Evolutionary conservation across 2,113 vertebrate species (phyloP).

Genomic region (Aegithalos caudatus): DNA sequence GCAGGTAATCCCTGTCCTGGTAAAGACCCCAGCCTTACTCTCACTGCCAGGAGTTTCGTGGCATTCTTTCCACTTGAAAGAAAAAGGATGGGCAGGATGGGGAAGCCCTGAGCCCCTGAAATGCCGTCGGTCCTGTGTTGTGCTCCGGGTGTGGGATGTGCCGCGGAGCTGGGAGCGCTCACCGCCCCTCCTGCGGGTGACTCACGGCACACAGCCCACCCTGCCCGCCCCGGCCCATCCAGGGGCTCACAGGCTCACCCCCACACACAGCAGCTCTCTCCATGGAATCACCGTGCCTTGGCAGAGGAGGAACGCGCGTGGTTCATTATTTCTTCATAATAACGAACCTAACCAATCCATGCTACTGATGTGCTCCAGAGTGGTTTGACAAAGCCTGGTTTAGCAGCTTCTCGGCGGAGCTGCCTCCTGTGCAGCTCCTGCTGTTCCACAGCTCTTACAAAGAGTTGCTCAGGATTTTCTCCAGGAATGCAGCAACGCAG

Average conservation of each 20-base stretch:
- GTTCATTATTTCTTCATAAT: background rate
- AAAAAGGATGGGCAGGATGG: background rate
- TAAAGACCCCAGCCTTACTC: background rate
- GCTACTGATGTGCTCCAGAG: background rate
- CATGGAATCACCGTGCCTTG: background rate
- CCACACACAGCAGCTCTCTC: background rate
- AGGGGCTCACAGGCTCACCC: background rate
- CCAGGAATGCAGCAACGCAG: background rate
- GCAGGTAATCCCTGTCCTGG: background rate
- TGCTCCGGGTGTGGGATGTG: background rate
- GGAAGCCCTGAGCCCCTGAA: background rate
- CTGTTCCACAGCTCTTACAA: background rate
- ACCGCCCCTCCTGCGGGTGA: background rate
- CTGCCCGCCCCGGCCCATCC: rapidly evolving
- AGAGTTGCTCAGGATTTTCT: background rate
- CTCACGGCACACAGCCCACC: rapidly evolving
- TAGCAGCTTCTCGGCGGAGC: background rate
- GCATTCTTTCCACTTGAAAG: background rate
- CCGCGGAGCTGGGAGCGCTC: background rate
- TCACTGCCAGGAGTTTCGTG: background rate
- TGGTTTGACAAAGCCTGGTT: background rate
- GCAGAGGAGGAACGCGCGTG: background rate
- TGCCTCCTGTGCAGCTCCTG: background rate
- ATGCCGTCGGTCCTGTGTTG: rapidly evolving
- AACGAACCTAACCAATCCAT: too few relatives aligned